Conservation (phyloP, 2,797 vertebrate genomes). For the Epinephelus malabaricus region DNA sequence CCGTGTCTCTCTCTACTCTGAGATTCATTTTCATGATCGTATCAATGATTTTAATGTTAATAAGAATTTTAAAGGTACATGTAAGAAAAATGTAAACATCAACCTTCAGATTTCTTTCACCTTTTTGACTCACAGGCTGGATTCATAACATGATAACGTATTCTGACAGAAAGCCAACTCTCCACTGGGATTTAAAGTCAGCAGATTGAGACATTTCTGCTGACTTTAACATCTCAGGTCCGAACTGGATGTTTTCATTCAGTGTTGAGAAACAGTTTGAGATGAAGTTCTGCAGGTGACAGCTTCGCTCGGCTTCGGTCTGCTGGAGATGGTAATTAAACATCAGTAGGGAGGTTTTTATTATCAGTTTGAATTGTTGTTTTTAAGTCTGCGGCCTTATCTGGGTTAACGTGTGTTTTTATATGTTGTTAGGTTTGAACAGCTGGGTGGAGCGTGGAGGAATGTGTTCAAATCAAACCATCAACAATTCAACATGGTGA, state of each 20-base stretch:
- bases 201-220: constrained; percentile 45
- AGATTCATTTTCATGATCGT: neutral
- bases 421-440: constrained; percentile 35
- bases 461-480: constrained; percentile 28
- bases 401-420: constrained; percentile 10
- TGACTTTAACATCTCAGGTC: constrained; percentile 38
- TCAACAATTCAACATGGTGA: neutral
- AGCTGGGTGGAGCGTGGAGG: constrained; percentile 41
- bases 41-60: neutral
- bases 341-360: neutral
- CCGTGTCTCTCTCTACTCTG: neutral
- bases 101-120: constrained; percentile 21
- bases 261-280: constrained; percentile 27
- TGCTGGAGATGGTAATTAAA: constrained; percentile 47
- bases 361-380: constrained; percentile 33
- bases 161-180: constrained; percentile 43
- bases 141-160: constrained; percentile 26
- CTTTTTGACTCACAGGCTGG: neutral
- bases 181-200: constrained; percentile 34
- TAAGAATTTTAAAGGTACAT: neutral
- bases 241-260: constrained; percentile 43
- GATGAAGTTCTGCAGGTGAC: constrained; percentile 42
- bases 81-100: constrained; percentile 3
- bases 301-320: constrained; percentile 40
- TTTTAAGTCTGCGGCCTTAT: constrained; percentile 44